phyloP scores from a whole-genome alignment of 2,888 invertebrate species.

The Neoscelio sp. region DNA sequence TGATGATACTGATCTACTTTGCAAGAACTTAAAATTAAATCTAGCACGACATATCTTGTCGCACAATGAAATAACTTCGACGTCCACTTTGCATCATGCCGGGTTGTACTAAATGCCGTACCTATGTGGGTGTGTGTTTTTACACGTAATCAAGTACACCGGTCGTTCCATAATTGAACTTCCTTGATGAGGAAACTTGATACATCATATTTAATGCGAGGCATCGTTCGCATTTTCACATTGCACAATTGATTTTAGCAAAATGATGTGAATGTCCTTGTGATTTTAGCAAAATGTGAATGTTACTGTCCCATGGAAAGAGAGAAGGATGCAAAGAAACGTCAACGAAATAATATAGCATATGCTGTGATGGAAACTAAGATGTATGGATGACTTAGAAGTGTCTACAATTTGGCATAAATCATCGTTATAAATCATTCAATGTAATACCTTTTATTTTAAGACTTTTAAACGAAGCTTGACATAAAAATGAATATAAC shows the following conservation, averaged over 20 bases:
- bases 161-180: slow-evolving; percentile 52
- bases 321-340: no score
- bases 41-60: neutral
- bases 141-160: slow-evolving; percentile 46
- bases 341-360: no score
- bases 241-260: slow-evolving; percentile 41
- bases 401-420: no score
- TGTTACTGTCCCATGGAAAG: no score
- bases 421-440: no score
- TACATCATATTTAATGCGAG: slow-evolving; percentile 36
- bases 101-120: neutral
- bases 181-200: slow-evolving; percentile 59
- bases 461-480: no score
- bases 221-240: slow-evolving; percentile 35
- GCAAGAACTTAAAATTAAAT: neutral
- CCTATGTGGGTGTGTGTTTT: slow-evolving; percentile 50
- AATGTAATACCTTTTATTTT: no score
- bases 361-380: no score
- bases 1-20: neutral
- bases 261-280: no score
- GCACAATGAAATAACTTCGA: slow-evolving; percentile 8
- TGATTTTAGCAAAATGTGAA: no score
- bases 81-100: slow-evolving; percentile 1
- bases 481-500: no score
- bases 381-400: no score